Evolutionary conservation across 2,888 invertebrate genomes (phyloP), one percentile per base, ranked within the genome.

Genomic region (Aphrophora alni): DNA sequence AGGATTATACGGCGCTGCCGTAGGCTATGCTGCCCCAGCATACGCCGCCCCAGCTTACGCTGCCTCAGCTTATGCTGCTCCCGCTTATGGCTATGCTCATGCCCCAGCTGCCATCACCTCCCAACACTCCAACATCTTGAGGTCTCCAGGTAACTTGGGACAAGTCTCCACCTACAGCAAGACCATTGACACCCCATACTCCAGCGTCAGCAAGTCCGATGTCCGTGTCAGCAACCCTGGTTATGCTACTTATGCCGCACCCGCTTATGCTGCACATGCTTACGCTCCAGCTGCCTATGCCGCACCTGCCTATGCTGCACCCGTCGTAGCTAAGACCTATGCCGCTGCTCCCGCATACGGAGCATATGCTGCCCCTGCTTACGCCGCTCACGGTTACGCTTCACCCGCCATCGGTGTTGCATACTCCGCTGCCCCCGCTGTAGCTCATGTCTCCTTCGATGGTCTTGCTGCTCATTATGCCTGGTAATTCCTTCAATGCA

Each of bases 181-280:
- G 87, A 91, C 92, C 82, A 91, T 94, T 85, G 92, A 93, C 87
- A 94, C 94, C 1, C 93, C 94, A 10, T 94, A 91, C 90, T 93
- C 93, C 76, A 93, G 92, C 87, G 93, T 93, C 71, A 92, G 92
- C 86, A 93, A 93, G 86, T 89, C 92, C 27, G 93, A 93, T 86
- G 91, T 93, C 38, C 91, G 93, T 21, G 92, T 93, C 27, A 92
- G 92, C 88, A 93, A 93, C 88, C 92, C 92, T n/a, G 86, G 86
- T 59, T 84, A 86, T 80, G 86, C 88, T 82, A 87, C 90, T 38
- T 88, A 89, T 25, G 17, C 44, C 2, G 84, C 86, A 78, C 82
- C 83, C 76, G 87, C 90, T 33, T 88, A 89, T 25, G 84, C 86
- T 71, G 87, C 87, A 68, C 75, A 74, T 59, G 79, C 71, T 68